Evolutionary conservation across 2,888 invertebrate species (phyloP), one percentile per base, ranked within the genome.

Genomic region (Drosophila fungiperda): DNA sequence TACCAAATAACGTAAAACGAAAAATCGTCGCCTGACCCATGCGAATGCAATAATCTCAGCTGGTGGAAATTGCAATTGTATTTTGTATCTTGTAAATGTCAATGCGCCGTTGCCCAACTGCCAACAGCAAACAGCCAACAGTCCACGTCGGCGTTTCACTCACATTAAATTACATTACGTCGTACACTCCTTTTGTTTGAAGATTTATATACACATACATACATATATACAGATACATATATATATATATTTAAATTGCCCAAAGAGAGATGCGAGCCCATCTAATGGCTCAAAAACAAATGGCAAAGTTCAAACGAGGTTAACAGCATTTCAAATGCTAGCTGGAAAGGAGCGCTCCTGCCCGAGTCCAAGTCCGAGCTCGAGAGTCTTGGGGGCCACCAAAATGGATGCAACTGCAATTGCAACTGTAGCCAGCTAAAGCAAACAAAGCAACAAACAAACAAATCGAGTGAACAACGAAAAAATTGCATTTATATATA

Each of bases 231-330:
- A 32, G 7, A 12, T 7, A 11, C 32, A 20, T n/a, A 32, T 33
- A 12, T 54, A 49, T 38, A 61, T 85, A 69, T 83, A 85, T 88
- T 85, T 85, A 85, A 85, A 85, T 86, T 80, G 85, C 81, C 66
- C 65, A 68, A 57, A 73, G 74, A 83, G 76, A 86, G 87, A 83
- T 83, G 76, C 88, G 80, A 82, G 73, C 80, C 80, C 78, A 82
- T 88, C 85, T 88, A 88, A 86, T 88, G 87, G 85, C 87, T 88
- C 80, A 87, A 87, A 89, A 26, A 89, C 78, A 87, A 86, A 90
- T 89, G 89, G 83, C 90, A 90, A 90, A 90, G 90, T 90, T 90
- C 90, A 90, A 83, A 76, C 61, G 86, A 90, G 90, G 90, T 90
- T 89, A 90, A 90, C 90, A 89, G 82, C 89, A 90, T 90, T 87